Base-by-base conservation (phyloP, 2,797 vertebrate genomes). In the Macropodus opercularis region DNA sequence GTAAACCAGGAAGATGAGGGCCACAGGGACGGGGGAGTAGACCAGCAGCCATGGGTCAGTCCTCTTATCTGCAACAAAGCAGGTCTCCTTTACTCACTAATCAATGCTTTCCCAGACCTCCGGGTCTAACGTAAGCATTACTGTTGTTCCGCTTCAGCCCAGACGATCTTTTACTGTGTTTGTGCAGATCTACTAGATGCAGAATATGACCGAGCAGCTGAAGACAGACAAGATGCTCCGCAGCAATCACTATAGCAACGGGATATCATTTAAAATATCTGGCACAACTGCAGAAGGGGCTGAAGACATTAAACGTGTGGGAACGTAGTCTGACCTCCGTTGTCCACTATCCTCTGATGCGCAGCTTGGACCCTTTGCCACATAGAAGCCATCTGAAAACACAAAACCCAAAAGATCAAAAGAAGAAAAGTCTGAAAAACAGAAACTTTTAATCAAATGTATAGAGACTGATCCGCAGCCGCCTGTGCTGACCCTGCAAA, bases 21-120 rank as follows among this genome's bases (percentile, higher is more conserved):
- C 21, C 50, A 93, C 74, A 0, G 90, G 87, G 35, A 93, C 22
- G 0, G 91, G 90, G 6, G 89, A 93, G 67, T 80, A 81, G 11
- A 93, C 87, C 60, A 93, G 84, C 22, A 86, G 78, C 92, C 92
- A 93, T 0, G 79, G 81, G 39, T 93, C 91, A 0, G 88, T 94
- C 79, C 93, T 91, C 23, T 86, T 89, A 73, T 93, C 94, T 94
- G 84, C 1, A 77, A 75, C 24, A 55, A n/a, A n/a, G n/a, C n/a
- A n/a, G n/a, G n/a, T n/a, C n/a, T n/a, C n/a, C n/a, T n/a, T n/a
- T n/a, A n/a, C n/a, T n/a, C n/a, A n/a, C n/a, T 1, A 18, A 59
- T 1, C 12, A 12, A 31, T 9, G 24, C 24, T 26, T 26, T 26
- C 4, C 10, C 12, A 9, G n/a, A n/a, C n/a, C n/a, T n/a, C n/a